phyloP scores from a whole-genome alignment of 2,113 vertebrate species.

The Microcebus ravelobensis region DNA sequence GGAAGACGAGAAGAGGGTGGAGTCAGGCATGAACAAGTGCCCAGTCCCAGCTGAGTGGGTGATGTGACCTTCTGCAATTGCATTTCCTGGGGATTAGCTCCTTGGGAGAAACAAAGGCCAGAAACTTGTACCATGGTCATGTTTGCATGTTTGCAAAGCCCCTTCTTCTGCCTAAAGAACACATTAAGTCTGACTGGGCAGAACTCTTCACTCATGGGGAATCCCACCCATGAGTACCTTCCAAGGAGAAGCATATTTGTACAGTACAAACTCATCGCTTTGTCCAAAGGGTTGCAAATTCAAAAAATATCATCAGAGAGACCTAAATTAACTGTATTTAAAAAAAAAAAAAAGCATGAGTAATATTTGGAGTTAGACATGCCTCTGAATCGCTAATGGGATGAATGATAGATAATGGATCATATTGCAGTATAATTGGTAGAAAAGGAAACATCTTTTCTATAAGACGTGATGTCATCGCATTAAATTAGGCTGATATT shows the following conservation, averaged over 20 bases:
- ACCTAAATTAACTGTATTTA: no score
- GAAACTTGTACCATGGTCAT: rapidly evolving
- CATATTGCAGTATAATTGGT: background rate
- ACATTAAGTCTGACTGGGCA: background rate
- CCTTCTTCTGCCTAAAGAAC: background rate
- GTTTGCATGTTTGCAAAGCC: no score
- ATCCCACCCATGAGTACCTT: background rate
- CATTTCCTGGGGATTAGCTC: background rate
- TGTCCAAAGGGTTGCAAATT: background rate
- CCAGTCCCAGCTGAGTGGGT: background rate
- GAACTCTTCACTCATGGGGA: background rate
- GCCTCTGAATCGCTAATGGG: background rate
- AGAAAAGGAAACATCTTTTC: background rate
- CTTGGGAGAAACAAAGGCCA: no score
- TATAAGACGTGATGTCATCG: no score
- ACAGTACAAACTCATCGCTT: no score
- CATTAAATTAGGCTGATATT: background rate
- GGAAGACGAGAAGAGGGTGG: background rate
- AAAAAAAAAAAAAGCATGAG: background rate
- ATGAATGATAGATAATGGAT: background rate
- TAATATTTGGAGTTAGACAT: rapidly evolving
- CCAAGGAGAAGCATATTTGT: background rate
- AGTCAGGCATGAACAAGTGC: background rate
- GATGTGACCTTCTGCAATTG: background rate
- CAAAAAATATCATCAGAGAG: background rate